Evolutionary conservation across 1,140 invertebrate species (phyloP).

Genomic region (Uloborus diversus): DNA sequence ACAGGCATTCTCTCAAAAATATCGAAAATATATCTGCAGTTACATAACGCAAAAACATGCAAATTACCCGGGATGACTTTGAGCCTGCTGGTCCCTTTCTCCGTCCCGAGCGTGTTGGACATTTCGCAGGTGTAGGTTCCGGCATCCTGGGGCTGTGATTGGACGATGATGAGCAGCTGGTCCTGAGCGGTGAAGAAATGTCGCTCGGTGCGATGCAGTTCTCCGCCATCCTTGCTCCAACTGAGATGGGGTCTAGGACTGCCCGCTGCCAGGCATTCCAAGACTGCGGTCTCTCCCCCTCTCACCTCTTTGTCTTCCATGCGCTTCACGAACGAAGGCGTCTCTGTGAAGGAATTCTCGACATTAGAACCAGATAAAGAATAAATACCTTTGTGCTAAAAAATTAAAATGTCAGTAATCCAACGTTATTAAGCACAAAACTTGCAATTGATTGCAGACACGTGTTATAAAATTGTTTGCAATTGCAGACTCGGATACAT

Average conservation of each 20-base stretch:
- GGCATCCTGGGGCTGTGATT: constrained; percentile 78
- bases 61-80: constrained; percentile 71
- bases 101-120: constrained; percentile 72
- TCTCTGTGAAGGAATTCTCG: constrained; percentile 73
- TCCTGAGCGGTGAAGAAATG: constrained; percentile 86
- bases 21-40: too few relatives aligned
- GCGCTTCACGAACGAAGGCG: constrained; percentile 82
- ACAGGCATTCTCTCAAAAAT: too few relatives aligned
- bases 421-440: too few relatives aligned
- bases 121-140: constrained; percentile 90
- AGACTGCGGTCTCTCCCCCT: constrained; percentile 80
- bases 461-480: too few relatives aligned
- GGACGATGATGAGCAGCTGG: constrained; percentile 87
- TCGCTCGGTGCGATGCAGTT: constrained; percentile 74
- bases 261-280: constrained; percentile 84
- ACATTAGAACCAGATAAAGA: too few relatives aligned
- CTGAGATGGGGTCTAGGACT: constrained; percentile 85
- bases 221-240: constrained; percentile 87
- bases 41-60: too few relatives aligned
- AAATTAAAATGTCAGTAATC: too few relatives aligned
- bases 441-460: too few relatives aligned
- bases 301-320: constrained; percentile 85
- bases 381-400: too few relatives aligned
- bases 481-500: too few relatives aligned
- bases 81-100: constrained; percentile 67